A percentile compares a stretch with the other conserved stretches of the same genome.
These are phyloP conservation scores for Anolis apletophallus DNA, from an alignment of 2,797 vertebrate genomes.

Conservation along the genomic window DNA sequence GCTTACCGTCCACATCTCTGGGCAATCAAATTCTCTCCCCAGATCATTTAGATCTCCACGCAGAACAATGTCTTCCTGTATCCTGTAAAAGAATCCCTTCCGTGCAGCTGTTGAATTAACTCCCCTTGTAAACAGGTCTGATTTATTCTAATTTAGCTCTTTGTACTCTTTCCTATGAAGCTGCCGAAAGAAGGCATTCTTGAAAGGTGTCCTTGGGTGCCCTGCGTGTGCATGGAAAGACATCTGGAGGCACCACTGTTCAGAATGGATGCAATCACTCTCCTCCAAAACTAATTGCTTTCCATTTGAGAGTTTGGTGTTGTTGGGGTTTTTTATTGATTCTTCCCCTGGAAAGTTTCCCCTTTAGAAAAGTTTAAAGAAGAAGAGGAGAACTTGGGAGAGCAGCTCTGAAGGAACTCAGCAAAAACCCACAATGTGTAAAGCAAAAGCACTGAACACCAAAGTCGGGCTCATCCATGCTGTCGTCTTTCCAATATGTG, in stretches of 20 bases:
- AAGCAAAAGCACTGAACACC: too few relatives aligned
- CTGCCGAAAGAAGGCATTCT: conserved; percentile 48
- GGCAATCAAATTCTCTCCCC: conserved; percentile 13
- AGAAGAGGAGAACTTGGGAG: too few relatives aligned
- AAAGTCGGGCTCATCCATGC: too few relatives aligned
- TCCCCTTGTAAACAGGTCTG: conserved; percentile 59
- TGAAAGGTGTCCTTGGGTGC: conserved; percentile 33
- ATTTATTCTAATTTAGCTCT: conserved; percentile 65
- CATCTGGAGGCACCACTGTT: too few relatives aligned
- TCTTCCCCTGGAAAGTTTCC: too few relatives aligned
- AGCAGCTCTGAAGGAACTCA: too few relatives aligned
- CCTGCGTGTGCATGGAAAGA: not conserved
- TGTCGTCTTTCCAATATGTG: too few relatives aligned
- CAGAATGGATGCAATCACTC: not conserved
- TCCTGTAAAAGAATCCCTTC: conserved; percentile 44
- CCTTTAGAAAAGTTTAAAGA: too few relatives aligned
- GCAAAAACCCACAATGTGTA: too few relatives aligned
- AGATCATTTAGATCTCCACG: conserved; percentile 20
- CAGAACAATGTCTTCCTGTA: conserved; percentile 45
- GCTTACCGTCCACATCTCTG: not conserved
- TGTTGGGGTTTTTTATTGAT: too few relatives aligned
- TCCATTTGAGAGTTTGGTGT: not conserved
- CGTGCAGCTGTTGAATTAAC: conserved; percentile 56
- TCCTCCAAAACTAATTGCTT: not conserved
- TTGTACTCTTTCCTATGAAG: conserved; percentile 54